Conservation (phyloP, 2,797 vertebrate species). For the Poeciliopsis turneri region DNA sequence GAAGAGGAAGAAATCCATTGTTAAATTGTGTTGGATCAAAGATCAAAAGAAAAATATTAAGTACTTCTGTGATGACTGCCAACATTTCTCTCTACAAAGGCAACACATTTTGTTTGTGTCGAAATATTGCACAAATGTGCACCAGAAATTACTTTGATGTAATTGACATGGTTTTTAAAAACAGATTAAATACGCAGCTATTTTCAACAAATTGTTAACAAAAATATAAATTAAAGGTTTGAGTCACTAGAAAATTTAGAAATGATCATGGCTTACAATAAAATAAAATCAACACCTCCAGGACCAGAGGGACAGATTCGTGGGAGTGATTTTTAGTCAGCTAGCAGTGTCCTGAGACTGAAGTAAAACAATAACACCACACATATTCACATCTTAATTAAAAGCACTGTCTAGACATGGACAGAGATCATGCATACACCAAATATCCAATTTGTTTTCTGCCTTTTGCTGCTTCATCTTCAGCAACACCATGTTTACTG, state of each 20-base stretch:
- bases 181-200: constrained; percentile 11
- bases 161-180: constrained; percentile 25
- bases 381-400: not conserved
- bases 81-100: not conserved
- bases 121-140: constrained; percentile 17
- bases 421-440: constrained; percentile 25
- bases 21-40: constrained; percentile 7
- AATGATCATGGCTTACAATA: not conserved
- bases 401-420: constrained; percentile 21
- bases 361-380: not conserved
- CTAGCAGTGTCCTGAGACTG: not conserved
- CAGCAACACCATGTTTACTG: constrained; percentile 79
- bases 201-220: constrained; percentile 24
- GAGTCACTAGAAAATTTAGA: not conserved
- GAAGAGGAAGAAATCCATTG: not conserved
- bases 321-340: not conserved
- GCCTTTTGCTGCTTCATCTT: constrained; percentile 57
- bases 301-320: not conserved
- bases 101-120: constrained; percentile 11
- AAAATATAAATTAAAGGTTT: constrained; percentile 19
- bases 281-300: not conserved
- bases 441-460: constrained; percentile 48
- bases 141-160: constrained; percentile 8
- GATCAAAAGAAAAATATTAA: not conserved
- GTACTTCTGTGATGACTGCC: constrained; percentile 15